Conservation (phyloP, 2,113 vertebrate species). For the Peromyscus leucopus region DNA sequence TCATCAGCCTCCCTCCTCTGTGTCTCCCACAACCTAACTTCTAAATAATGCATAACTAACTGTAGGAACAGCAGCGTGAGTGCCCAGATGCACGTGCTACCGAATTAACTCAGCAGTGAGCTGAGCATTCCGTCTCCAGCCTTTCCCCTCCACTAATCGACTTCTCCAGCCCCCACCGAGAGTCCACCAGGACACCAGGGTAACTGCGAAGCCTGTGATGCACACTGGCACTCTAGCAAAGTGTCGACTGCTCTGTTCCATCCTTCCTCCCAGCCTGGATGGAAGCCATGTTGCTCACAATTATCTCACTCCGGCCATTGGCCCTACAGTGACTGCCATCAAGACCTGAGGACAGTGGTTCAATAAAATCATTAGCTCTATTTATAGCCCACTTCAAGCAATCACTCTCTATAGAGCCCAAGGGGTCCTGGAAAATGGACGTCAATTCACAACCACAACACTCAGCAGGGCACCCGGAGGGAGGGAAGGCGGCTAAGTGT, state of each 20-base stretch:
- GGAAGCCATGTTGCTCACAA: neutral
- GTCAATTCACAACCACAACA: neutral
- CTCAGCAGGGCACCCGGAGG: neutral
- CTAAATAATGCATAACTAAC: constrained; percentile 56
- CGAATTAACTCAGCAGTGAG: constrained; percentile 51
- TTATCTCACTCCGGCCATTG: constrained; percentile 32
- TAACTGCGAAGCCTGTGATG: neutral
- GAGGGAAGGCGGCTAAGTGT: neutral
- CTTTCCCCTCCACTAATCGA: constrained; percentile 60
- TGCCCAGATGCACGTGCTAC: neutral
- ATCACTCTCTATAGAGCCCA: constrained; percentile 74
- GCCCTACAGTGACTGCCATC: constrained; percentile 62
- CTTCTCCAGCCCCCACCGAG: neutral
- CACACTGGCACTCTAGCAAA: neutral
- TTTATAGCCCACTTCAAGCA: constrained; percentile 86
- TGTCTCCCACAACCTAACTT: neutral
- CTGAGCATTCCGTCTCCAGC: constrained; percentile 55
- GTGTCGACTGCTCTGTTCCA: neutral
- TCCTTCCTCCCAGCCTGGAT: constrained; percentile 21
- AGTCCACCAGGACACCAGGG: neutral
- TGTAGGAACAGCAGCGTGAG: constrained; percentile 21
- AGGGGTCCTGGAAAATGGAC: constrained; percentile 57
- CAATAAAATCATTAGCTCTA: constrained; percentile 79
- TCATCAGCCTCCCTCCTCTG: neutral
- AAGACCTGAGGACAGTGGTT: constrained; percentile 76